phyloP scores from a whole-genome alignment of 2,113 vertebrate genomes.

The Psittacus erithacus region DNA sequence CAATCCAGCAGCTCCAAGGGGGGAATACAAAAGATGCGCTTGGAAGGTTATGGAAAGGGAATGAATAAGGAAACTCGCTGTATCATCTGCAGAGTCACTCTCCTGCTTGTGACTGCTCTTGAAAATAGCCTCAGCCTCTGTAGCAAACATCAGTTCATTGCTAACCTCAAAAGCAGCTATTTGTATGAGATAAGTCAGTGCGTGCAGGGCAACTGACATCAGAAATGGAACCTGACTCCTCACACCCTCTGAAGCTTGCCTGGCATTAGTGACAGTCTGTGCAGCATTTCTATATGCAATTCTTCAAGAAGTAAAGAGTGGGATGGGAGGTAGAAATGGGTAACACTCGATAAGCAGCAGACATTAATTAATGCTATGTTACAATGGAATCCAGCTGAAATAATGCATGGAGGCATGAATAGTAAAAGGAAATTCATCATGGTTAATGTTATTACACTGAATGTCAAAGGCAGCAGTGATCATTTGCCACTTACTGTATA shows the following conservation, averaged over 20 bases:
- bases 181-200: background rate
- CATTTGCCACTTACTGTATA: slow-evolving; percentile 46
- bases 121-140: background rate
- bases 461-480: slow-evolving; percentile 41
- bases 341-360: slow-evolving; percentile 19
- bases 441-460: slow-evolving; percentile 55
- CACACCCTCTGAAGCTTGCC: background rate
- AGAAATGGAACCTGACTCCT: background rate
- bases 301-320: background rate
- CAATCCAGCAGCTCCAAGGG: rapidly evolving
- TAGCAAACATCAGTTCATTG: background rate
- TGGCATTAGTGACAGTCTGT: background rate
- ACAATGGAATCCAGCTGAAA: slow-evolving; percentile 40
- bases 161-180: background rate
- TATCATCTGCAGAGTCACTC: background rate
- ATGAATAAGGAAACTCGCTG: background rate
- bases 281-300: background rate
- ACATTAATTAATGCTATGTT: slow-evolving; percentile 59
- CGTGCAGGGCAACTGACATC: background rate
- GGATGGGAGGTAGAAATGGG: background rate
- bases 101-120: background rate
- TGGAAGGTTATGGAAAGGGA: background rate
- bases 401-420: slow-evolving; percentile 53
- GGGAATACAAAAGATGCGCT: background rate
- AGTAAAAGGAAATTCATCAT: slow-evolving; percentile 50